Evolutionary conservation across 1,140 invertebrate genomes (phyloP), one percentile per base, ranked within the genome.

Genomic region (Andrena cerasifolii): DNA sequence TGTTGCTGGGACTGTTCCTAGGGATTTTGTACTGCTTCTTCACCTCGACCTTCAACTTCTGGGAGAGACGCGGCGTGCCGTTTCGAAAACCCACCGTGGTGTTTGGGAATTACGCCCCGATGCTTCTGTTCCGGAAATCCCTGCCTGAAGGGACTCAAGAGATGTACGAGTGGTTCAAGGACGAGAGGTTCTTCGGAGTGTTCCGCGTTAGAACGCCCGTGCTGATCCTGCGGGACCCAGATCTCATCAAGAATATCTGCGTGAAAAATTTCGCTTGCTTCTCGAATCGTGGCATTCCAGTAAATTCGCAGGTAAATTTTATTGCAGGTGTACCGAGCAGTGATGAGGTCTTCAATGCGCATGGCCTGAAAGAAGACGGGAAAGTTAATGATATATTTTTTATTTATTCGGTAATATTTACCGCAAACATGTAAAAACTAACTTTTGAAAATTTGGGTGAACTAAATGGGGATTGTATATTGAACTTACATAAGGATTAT

Each of bases 231-330:
- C 87, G 90, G 6, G 94, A 95, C 82, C 92, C 93, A 0, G 91
- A 94, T 10, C 78, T 95, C 0, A 90, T 94, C 18, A 93, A 92
- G 67, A 79, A 77, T 21, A 83, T 94, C 6, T 89, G 91, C 54
- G 86, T 94, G 0, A 94, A 94, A 81, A 93, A 94, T 78, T 95
- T 94, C 59, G 67, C 86, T 0, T 86, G 86, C 75, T 94, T 95
- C 74, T 75, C 83, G 8, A 93, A 94, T 75, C 87, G 94, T 40
- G 90, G 91, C 8, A 88, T 91, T 66, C 86, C 88, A 2, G 79
- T 89, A 16, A 86, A 77, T 45, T 62, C 72, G 1, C 79, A 86
- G 83, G 84, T 86, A 84, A n/a, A 63, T 40, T 24, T 36, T 21
- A 40, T 5, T 40, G 3, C 10, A 40, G 3, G 10, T 40, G 36